Evolutionary conservation across 2,113 vertebrate species (phyloP), one percentile per base, ranked within the genome.

Genomic region (Syrmaticus mikado): DNA sequence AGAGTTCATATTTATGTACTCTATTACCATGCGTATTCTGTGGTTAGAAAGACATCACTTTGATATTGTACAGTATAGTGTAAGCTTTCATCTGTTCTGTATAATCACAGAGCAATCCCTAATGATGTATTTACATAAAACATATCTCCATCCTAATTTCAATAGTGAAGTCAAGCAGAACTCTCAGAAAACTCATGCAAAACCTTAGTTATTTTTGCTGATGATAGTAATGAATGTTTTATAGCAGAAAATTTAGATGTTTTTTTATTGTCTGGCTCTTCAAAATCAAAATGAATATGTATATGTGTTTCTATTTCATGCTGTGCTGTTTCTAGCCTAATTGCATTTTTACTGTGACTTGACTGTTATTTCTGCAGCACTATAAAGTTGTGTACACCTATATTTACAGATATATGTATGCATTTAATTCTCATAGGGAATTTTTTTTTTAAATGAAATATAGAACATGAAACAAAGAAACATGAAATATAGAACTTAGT

Each of bases 111-210:
- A 94, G 21, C n/a, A 67, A 71, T 71, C 30, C 40, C 14, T 96
- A 93, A 91, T 76, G 87, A 90, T 90, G 10, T 87, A 93, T 95
- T 97, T 97, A 87, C 88, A 96, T 94, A 94, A 96, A 94, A 84
- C 48, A 85, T 55, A 91, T 76, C 50, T 84, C 22, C 45, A 91
- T 38, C 79, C 58, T 94, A 78, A 94, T 76, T 97, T 97, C 89
- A 97, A 95, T 82, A 89, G 66, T 83, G 89, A 91, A 97, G 43
- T 81, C 79, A 92, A 97, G 58, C 27, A 88, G 86, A 88, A 48
- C 21, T 89, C 73, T 93, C 66, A 84, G 41, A 67, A 82, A 97
- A 94, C 28, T 19, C 64, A 82, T 48, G 75, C 48, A 93, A 73
- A 94, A 89, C 58, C 73, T 85, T 74, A 82, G 70, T 82, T 92